Evolutionary conservation across 2,797 vertebrate species (phyloP), one percentile per base, ranked within the genome.

Genomic region (Hyperoplus immaculatus): DNA sequence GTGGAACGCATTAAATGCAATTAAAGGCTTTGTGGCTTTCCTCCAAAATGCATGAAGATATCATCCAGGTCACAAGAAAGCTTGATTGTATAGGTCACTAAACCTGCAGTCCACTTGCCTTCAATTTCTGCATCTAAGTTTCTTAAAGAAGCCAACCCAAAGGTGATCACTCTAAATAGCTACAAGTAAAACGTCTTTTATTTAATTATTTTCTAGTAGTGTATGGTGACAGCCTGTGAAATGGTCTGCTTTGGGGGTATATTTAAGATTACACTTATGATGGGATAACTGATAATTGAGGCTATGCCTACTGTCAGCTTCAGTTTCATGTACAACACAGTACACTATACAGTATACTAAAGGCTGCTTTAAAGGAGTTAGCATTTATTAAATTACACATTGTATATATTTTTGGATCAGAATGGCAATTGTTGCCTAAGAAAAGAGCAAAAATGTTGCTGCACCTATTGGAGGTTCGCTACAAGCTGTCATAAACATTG

Each of bases 161-260:
- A 87, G 75, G 80, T 70, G 16, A 70, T 76, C 13, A 41, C 4
- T 29, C 29, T 29, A 29, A 29, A 29, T 29, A 29, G 29, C 29
- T 29, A 29, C 29, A 29, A 29, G 29, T 29, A 29, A 29, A 29
- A 29, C 29, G 29, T 29, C 1, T 29, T 29, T 29, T 29, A 29
- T 29, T 29, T 29, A 29, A 29, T 29, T 29, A 15, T 7, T 42
- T 29, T 68, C 60, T 12, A 49, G 1, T 58, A 11, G 9, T 42
- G 49, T 29, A 2, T 51, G 12, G 42, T 75, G 59, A 65, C 49
- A 62, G n/a, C 29, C 15, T 66, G 29, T 66, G 15, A 58, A 64
- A 60, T 8, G 41, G 50, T 80, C 78, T 80, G 68, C 85, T 80
- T 78, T 66, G 80, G 82, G 29, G 75, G 77, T 83, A 59, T 71